Percentiles rank a stretch among this genome's conserved stretches.
Conservation (phyloP, 2,797 vertebrate genomes). For the Falco cherrug region DNA sequence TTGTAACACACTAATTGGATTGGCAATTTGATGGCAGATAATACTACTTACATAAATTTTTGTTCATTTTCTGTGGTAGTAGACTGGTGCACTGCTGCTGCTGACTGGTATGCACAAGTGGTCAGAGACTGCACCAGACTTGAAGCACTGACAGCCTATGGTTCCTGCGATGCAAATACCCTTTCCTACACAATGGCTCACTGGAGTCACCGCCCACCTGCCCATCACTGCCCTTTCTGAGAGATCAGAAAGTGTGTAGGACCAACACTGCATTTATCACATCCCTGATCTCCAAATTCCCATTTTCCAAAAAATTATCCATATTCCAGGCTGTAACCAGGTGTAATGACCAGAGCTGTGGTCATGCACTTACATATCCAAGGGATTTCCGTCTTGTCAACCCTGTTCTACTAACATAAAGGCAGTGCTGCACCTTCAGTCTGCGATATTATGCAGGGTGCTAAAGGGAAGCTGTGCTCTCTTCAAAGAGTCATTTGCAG, state of each 20-base stretch:
- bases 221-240: not conserved
- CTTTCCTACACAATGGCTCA: not conserved
- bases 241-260: not conserved
- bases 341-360: not conserved
- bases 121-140: not conserved
- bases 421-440: not conserved
- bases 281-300: not conserved
- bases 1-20: not conserved
- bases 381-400: not conserved
- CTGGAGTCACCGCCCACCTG: not conserved
- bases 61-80: not conserved
- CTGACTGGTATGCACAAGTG: not conserved
- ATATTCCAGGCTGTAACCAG: not conserved
- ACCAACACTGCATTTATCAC: not conserved
- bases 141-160: not conserved
- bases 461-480: not conserved
- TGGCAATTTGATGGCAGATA: not conserved
- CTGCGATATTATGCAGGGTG: not conserved
- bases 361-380: not conserved
- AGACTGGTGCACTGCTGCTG: not conserved
- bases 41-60: not conserved
- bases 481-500: not conserved
- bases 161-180: not conserved
- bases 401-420: not conserved
- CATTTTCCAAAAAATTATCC: not conserved